Evolutionary conservation across 2,113 vertebrate genomes (phyloP).

Genomic region (Motacilla alba): DNA sequence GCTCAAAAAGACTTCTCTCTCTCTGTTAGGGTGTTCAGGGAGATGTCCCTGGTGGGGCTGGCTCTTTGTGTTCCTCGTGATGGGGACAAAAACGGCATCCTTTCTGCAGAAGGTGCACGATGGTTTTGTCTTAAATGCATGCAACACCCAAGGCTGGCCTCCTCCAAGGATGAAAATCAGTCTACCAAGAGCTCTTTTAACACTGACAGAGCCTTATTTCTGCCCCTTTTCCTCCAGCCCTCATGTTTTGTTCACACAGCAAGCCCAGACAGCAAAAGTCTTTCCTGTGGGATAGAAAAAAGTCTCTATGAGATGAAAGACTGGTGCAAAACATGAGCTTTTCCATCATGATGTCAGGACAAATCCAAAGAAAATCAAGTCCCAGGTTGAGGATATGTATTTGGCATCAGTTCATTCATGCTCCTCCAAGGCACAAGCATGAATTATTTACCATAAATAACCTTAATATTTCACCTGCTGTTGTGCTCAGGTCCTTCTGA

Average conservation of each 20-base stretch:
- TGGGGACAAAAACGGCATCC: not conserved
- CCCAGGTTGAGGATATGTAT: fast-evolving
- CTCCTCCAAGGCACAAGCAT: not conserved
- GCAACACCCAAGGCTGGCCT: not conserved
- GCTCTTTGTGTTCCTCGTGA: not conserved
- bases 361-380: not conserved
- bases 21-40: not conserved
- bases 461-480: not conserved
- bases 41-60: not conserved
- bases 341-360: not conserved
- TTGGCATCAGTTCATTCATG: fast-evolving
- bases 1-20: not conserved
- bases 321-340: not conserved
- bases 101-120: not conserved
- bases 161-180: not conserved
- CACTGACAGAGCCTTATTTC: not conserved
- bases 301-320: not conserved
- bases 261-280: not conserved
- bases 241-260: not conserved
- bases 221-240: not conserved
- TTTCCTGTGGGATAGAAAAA: not conserved
- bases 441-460: not conserved
- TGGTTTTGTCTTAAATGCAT: not conserved
- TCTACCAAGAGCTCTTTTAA: not conserved
- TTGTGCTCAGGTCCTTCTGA: not conserved